Base-by-base conservation (phyloP, 2,888 invertebrate species). In the Meiosimyza decipiens region DNA sequence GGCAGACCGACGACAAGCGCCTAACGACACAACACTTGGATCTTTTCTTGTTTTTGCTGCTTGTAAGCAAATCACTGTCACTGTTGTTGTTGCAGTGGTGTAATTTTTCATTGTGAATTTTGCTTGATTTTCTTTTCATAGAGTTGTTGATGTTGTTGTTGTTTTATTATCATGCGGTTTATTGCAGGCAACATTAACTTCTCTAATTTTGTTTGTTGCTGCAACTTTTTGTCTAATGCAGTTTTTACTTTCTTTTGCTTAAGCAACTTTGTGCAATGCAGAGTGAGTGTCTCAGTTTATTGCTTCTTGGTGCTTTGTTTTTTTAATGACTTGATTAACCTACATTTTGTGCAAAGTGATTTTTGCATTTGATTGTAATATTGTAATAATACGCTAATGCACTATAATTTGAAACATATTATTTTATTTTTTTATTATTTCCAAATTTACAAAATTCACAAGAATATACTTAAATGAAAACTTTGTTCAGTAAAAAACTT, bases 321-420 rank as follows among this genome's bases (percentile, higher is more conserved):
- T 54, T 57, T 59, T 68, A 57, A 59, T 68, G 49, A 12, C 28
- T 68, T 66, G 69, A 60, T 69, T 69, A 59, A 69, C 69, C 69
- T 60, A 69, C 15, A 59, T 69, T 65, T 52, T 65, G 15, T 6
- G 5, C 50, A 9, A 40, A 9, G 9, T 50, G 7, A 3, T 67
- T 55, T 22, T 47, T 49, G 16, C 47, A 18, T 22, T 2, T 40
- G 40, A 40, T 40, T n/a, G n/a, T n/a, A n/a, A 40, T 9, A 40
- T 40, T 40, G 5, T 6, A 6, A 22, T 9, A 7, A 6, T 40
- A 40, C 40, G 40, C 9, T 40, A 40, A 9, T 40, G 40, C 9
- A 1, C 40, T 9, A 40, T 9, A 40, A 40, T 40, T 40, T 7
- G 40, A 40, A 40, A 40, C 40, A 40, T 40, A 3, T 9, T 40